Base-by-base conservation (phyloP, 2,113 vertebrate genomes). In the Fulica atra region DNA sequence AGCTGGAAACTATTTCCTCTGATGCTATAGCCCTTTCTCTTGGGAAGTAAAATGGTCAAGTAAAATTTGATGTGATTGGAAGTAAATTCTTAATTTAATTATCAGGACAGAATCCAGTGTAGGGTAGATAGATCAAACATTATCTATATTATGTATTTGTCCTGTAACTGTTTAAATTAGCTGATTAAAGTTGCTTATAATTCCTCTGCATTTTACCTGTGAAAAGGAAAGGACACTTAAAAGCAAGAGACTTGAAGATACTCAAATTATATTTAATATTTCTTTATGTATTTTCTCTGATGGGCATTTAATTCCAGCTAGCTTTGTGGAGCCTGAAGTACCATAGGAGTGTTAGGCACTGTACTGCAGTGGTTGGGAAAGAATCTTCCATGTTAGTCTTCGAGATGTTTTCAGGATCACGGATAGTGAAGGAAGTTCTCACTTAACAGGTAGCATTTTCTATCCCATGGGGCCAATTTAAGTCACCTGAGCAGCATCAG, bases 271-370 rank as follows among this genome's bases (percentile, higher is more conserved):
- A 11, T 56, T 82, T 79, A 57, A 7, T 48, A 13, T 61, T 56
- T 65, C 20, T 54, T 73, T 71, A 11, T 36, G 2, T 73, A 50
- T 73, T 83, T 65, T 23, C 13, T 38, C 23, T 7, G 2, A 35
- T 63, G 13, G 18, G 1, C 17, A 29, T 61, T 83, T 38, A 81
- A 19, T 23, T 81, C 16, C 17, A 18, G 16, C 54, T 38, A 81
- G 17, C 24, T 65, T 59, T 2, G 4, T 63, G 59, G 24, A 69
- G 9, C 19, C 20, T 26, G 33, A 78, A 12, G 50, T 89, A 29
- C 31, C 0, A 0, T 3, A 51, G 16, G 13, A 64, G 5, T 74
- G 31, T 57, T 78, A 16, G 19, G 46, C 0, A 0, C 28, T 85
- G 21, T 66, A 42, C 40, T 80, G 10, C 24, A 35, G 15, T 6